Evolutionary conservation across 1,140 invertebrate genomes (phyloP).

Genomic region (Heterodera carotae): DNA sequence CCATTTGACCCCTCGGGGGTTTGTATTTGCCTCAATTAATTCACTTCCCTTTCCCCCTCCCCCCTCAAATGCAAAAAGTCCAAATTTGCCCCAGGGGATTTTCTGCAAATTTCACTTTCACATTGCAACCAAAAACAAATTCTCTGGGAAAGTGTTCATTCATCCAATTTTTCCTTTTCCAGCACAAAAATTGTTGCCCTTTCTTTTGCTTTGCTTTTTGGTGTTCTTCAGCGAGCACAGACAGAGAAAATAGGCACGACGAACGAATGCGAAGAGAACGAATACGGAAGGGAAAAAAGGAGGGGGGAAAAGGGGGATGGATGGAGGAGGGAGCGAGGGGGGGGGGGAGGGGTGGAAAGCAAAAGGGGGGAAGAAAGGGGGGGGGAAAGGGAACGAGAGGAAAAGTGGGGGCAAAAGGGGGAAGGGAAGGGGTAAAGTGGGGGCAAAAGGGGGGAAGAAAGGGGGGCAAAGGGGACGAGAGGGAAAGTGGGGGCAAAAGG

Average conservation of each 20-base stretch:
- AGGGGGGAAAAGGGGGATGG: too few species aligned
- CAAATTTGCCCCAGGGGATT: neutral
- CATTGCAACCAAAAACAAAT: neutral
- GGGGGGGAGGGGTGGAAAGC: too few species aligned
- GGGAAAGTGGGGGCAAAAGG: too few species aligned
- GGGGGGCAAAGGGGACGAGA: too few species aligned
- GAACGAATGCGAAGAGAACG: too few species aligned
- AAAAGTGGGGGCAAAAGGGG: too few species aligned
- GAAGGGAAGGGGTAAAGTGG: too few species aligned
- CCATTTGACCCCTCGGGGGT: neutral
- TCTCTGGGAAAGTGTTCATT: neutral
- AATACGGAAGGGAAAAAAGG: too few species aligned
- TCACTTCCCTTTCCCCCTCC: neutral
- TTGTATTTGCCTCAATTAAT: neutral
- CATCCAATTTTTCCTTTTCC: neutral
- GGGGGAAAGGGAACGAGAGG: too few species aligned
- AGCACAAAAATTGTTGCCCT: slow-evolving; percentile 17
- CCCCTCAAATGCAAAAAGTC: neutral
- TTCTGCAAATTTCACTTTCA: neutral
- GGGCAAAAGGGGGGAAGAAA: too few species aligned
- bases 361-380: too few species aligned
- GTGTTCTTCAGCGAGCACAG: neutral
- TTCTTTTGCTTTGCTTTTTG: neutral
- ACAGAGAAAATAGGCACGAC: neutral
- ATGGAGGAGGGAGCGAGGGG: too few species aligned